These are phyloP conservation scores for Enteromius radiatus DNA, from an alignment of 2,797 vertebrate species.

Conservation along the genomic window DNA sequence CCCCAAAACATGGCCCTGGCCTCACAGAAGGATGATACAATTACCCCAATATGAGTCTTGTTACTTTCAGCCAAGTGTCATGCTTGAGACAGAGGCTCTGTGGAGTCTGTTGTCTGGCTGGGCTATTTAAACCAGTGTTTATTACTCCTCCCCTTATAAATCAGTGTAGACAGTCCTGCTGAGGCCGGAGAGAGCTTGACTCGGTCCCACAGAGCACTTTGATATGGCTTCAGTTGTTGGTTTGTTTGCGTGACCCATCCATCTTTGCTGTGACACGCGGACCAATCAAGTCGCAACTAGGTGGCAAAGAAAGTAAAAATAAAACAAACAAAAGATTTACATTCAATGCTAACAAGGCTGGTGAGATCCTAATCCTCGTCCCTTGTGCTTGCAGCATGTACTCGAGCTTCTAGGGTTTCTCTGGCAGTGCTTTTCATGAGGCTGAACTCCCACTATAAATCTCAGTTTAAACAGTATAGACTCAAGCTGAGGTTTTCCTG, in stretches of 20 bases:
- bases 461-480: background rate
- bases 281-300: conserved; percentile 21
- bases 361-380: conserved; percentile 32
- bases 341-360: conserved; percentile 45
- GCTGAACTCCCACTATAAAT: background rate
- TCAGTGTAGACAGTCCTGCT: conserved; percentile 49
- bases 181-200: conserved; percentile 41
- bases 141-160: conserved; percentile 58
- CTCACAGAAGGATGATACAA: conserved; percentile 50
- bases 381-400: conserved; percentile 24
- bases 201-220: conserved; percentile 43
- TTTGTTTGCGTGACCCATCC: conserved; percentile 55
- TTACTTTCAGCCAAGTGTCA: conserved; percentile 56
- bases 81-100: conserved; percentile 40
- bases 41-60: conserved; percentile 59
- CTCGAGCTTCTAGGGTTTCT: conserved; percentile 31
- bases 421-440: background rate
- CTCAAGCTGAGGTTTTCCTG: background rate
- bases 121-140: conserved; percentile 50
- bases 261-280: conserved; percentile 50
- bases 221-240: conserved; percentile 42
- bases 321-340: conserved; percentile 33
- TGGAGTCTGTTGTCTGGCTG: conserved; percentile 41
- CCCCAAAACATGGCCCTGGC: conserved; percentile 50
- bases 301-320: conserved; percentile 43